Percentiles rank a stretch among this genome's conserved stretches.
Evolutionary conservation across 2,888 invertebrate genomes (phyloP).

Genomic region (Drosophila meridionalis): DNA sequence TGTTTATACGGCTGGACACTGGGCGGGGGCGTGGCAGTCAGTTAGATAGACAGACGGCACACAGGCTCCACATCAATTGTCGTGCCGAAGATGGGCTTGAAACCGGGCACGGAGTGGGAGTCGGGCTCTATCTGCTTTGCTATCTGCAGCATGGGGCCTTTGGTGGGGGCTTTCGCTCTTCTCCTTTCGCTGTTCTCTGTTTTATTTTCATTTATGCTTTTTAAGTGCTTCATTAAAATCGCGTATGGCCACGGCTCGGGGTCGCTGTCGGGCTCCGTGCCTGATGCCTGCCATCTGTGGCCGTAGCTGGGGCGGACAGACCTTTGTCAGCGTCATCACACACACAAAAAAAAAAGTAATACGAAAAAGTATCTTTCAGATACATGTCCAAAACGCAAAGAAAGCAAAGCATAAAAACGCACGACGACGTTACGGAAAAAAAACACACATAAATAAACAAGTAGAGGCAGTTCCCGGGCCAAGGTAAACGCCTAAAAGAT

Average conservation of each 20-base stretch:
- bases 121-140: constrained; percentile 13
- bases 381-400: constrained; percentile 76
- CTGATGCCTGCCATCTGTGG: constrained; percentile 23
- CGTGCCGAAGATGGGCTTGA: constrained; percentile 69
- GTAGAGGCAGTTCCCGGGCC: constrained; percentile 28
- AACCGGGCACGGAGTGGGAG: constrained; percentile 31
- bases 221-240: constrained; percentile 81
- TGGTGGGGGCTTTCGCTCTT: constrained; percentile 50
- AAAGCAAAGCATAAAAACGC: constrained; percentile 68
- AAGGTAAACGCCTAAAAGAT: constrained; percentile 14
- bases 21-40: constrained; percentile 17
- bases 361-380: constrained; percentile 73
- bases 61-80: constrained; percentile 78
- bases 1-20: constrained; percentile 37
- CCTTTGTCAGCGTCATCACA: constrained; percentile 79
- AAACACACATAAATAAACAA: constrained; percentile 59
- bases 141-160: constrained; percentile 43
- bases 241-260: constrained; percentile 66
- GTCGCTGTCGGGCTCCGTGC: constrained; percentile 38
- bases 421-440: constrained; percentile 48
- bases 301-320: constrained; percentile 61
- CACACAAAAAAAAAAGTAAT: constrained; percentile 24
- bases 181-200: constrained; percentile 43
- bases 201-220: constrained; percentile 82
- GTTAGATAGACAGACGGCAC: constrained; percentile 11